Evolutionary conservation across 1,140 invertebrate genomes (phyloP).

Genomic region (Pseudoatta argentina): DNA sequence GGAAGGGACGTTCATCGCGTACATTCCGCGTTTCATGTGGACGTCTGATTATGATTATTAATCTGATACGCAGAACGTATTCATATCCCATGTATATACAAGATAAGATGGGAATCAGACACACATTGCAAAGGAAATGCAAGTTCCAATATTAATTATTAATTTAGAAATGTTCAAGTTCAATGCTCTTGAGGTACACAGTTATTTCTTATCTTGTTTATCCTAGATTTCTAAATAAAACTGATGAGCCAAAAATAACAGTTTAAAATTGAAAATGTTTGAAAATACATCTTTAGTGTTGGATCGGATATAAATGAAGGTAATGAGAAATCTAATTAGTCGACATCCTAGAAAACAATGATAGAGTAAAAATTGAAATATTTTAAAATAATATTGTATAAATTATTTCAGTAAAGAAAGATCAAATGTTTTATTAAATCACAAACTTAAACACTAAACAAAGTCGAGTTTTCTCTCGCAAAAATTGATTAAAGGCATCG

Average conservation of each 20-base stretch:
- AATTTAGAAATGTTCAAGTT: too few species aligned
- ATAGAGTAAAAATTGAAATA: not conserved
- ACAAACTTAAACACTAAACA: not conserved
- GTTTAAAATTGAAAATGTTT: not conserved
- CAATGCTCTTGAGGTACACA: not conserved
- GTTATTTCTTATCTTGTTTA: not conserved
- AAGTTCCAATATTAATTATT: not conserved
- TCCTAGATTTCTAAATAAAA: not conserved
- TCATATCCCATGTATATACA: not conserved
- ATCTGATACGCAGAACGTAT: conserved; percentile 32
- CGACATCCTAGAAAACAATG: not conserved
- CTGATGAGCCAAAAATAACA: not conserved
- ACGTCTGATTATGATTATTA: conserved; percentile 31
- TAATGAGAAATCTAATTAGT: not conserved
- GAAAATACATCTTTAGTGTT: not conserved
- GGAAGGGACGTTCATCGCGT: not conserved
- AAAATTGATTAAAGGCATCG: not conserved
- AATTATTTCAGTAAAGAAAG: not conserved
- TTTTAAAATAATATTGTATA: not conserved
- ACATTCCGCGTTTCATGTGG: conserved; percentile 18
- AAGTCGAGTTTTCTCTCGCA: not conserved
- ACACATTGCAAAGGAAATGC: not conserved
- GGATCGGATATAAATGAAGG: not conserved
- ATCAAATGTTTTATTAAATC: not conserved
- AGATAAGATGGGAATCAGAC: conserved; percentile 22